phyloP scores from a whole-genome alignment of 2,113 vertebrate genomes.

The Alexandromys fortis region DNA sequence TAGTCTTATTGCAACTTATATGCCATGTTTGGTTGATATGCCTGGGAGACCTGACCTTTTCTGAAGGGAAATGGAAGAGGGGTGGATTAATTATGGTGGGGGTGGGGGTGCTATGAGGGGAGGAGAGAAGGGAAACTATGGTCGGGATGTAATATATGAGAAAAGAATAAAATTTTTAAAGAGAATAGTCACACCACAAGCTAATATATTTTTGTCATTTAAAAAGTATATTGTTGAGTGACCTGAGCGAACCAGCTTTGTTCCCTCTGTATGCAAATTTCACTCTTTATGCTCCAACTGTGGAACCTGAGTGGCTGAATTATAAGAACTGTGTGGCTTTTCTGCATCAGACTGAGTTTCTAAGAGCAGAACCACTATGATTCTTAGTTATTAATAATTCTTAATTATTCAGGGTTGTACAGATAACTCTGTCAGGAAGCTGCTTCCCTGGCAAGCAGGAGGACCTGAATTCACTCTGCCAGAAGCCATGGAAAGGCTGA shows the following conservation, averaged over 20 bases:
- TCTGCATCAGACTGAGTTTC: not conserved
- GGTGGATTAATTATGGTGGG: not conserved
- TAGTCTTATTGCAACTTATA: not conserved
- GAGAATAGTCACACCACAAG: not conserved
- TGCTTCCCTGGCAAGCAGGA: not conserved
- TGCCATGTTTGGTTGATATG: no score
- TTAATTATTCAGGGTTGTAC: not conserved
- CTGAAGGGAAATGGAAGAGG: not conserved
- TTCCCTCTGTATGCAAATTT: not conserved
- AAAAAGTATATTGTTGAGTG: not conserved
- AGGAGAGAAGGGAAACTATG: not conserved
- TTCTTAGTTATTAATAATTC: not conserved
- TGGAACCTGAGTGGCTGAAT: not conserved
- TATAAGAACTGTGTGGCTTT: not conserved
- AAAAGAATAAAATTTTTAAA: not conserved
- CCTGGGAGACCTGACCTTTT: not conserved
- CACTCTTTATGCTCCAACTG: not conserved
- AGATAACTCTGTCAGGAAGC: not conserved
- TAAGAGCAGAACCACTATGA: not conserved
- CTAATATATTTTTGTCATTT: slow-evolving; percentile 18
- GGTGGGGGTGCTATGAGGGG: no score
- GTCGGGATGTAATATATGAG: not conserved
- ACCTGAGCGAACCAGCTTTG: not conserved
- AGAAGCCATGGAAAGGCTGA: not conserved
- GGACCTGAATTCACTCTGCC: not conserved